Conservation (phyloP, 2,888 invertebrate species). For the Pyrrhosoma nymphula region DNA sequence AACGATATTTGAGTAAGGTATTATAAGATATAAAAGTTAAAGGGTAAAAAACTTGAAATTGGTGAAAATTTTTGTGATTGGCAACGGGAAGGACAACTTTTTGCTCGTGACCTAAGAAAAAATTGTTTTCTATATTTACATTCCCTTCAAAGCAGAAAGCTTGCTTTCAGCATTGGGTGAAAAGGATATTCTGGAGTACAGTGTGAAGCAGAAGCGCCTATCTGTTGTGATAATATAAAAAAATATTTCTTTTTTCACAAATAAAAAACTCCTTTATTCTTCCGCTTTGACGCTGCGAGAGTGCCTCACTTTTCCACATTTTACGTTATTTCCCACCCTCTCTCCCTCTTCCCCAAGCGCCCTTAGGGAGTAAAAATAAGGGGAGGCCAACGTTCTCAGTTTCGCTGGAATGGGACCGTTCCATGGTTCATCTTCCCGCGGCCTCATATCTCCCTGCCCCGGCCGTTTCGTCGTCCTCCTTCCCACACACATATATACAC, state of each 20-base stretch:
- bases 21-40: no score
- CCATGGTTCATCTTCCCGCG: neutral
- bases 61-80: no score
- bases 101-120: no score
- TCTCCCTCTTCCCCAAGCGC: neutral
- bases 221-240: neutral
- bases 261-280: neutral
- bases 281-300: neutral
- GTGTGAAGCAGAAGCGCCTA: no score
- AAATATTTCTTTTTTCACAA: neutral
- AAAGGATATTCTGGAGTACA: no score
- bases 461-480: neutral
- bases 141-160: no score
- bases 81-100: no score
- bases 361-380: neutral
- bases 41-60: no score
- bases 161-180: no score
- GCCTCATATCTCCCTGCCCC: neutral
- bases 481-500: neutral
- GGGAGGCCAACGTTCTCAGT: neutral
- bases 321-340: neutral
- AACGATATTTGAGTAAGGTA: no score
- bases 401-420: neutral
- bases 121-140: no score
- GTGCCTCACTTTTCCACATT: neutral